Conservation (phyloP, 2,797 vertebrate genomes). For the Anomalospiza imberbis region DNA sequence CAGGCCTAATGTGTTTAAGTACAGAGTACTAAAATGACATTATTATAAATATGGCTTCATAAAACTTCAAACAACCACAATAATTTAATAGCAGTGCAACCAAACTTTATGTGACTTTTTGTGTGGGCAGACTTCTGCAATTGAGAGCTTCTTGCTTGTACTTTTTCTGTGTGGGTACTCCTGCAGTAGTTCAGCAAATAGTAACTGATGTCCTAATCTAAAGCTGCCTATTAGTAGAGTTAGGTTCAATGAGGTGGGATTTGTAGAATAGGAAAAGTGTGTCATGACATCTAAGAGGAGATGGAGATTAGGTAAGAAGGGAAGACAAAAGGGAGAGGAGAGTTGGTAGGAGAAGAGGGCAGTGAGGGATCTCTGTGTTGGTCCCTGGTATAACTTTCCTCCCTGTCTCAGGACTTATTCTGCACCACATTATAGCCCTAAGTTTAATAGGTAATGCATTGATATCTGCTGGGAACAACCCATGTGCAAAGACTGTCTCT, state of each 20-base stretch:
- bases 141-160: neutral
- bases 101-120: constrained; percentile 11
- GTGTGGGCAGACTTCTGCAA: neutral
- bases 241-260: constrained; percentile 74
- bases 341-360: neutral
- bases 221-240: constrained; percentile 79
- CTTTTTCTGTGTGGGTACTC: constrained; percentile 70
- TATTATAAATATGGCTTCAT: constrained; percentile 4
- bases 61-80: constrained; percentile 1
- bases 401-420: neutral
- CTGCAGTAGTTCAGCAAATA: constrained; percentile 80
- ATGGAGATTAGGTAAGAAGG: neutral
- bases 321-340: neutral
- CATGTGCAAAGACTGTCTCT: neutral
- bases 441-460: neutral
- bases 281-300: constrained; percentile 67
- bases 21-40: neutral
- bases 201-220: constrained; percentile 66
- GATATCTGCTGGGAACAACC: neutral
- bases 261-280: constrained; percentile 68
- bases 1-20: neutral
- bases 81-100: constrained; percentile 17
- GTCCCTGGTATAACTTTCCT: neutral
- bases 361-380: neutral
- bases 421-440: neutral